These are phyloP conservation scores for Alaudala cheleensis DNA, from an alignment of 2,113 vertebrate genomes.

Conservation along the genomic window DNA sequence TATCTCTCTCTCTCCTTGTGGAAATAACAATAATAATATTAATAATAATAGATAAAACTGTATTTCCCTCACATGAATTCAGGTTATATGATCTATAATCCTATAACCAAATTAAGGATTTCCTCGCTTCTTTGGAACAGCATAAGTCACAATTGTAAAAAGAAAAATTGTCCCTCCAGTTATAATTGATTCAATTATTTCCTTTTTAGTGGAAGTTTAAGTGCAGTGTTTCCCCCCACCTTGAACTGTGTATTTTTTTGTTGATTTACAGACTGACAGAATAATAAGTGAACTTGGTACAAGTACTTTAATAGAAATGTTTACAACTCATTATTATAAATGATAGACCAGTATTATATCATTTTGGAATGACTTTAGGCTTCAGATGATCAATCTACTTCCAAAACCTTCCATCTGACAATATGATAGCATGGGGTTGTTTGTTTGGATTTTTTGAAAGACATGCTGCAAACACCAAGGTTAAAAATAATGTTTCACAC, in stretches of 20 bases:
- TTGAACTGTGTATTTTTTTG: neutral
- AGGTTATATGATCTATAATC: neutral
- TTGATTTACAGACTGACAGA: neutral
- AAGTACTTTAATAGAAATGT: neutral
- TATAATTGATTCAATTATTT: neutral
- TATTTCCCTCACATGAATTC: neutral
- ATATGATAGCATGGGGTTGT: accelerated
- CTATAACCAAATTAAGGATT: neutral
- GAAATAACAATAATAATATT: neutral
- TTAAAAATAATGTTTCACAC: neutral
- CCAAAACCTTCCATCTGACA: neutral
- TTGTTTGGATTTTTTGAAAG: neutral
- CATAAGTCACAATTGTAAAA: neutral
- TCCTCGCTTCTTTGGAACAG: neutral
- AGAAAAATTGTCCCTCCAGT: neutral
- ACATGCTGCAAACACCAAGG: neutral
- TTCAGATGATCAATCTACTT: neutral
- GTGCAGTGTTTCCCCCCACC: neutral
- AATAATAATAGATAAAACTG: neutral
- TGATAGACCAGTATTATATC: neutral
- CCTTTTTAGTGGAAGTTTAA: neutral
- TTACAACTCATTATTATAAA: neutral
- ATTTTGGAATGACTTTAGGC: neutral
- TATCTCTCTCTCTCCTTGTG: accelerated
- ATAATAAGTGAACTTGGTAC: neutral